These are phyloP conservation scores for Tautogolabrus adspersus DNA, from an alignment of 2,113 vertebrate species.

Conservation along the genomic window DNA sequence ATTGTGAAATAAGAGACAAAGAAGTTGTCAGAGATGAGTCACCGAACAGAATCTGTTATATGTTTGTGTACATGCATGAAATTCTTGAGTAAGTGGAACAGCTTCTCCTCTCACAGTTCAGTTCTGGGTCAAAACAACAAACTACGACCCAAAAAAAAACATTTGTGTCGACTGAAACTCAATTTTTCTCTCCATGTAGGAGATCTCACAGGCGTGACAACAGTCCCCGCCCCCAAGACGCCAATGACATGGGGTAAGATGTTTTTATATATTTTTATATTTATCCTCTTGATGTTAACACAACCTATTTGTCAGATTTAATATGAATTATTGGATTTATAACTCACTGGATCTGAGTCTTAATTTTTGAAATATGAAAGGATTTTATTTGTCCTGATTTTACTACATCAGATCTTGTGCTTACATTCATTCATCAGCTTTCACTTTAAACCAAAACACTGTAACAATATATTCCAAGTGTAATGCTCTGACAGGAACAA, in stretches of 20 bases:
- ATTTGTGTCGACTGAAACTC: not conserved
- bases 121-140: no score
- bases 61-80: not conserved
- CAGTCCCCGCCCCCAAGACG: slow-evolving; percentile 53
- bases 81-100: no score
- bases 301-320: no score
- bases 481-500: not conserved
- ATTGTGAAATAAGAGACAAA: not conserved
- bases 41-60: not conserved
- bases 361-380: no score
- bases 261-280: not conserved
- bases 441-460: no score
- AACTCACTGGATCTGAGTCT: no score
- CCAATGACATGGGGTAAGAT: slow-evolving; percentile 75
- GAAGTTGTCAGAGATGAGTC: not conserved
- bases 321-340: no score
- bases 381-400: not conserved
- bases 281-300: no score
- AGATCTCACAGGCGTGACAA: slow-evolving; percentile 60
- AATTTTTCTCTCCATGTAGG: slow-evolving; percentile 46
- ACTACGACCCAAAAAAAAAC: no score
- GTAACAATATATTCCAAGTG: no score
- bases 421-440: not conserved
- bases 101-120: no score
- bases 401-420: not conserved